These are phyloP conservation scores for Caenorhabditis panamensis DNA, from an alignment of 2,888 invertebrate species.

Conservation along the genomic window DNA sequence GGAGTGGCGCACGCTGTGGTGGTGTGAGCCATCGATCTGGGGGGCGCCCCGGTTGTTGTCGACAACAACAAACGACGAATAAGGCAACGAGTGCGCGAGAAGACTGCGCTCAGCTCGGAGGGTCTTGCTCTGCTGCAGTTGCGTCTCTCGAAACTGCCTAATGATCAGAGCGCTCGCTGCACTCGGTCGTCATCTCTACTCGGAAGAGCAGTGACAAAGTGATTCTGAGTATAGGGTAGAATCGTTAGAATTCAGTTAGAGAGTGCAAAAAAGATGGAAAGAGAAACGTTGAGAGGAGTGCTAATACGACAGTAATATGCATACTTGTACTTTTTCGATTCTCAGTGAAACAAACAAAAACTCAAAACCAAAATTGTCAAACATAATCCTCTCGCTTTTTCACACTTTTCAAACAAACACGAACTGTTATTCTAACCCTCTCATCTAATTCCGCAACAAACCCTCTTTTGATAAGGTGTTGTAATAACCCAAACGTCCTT, in stretches of 20 bases:
- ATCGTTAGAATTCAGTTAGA: not conserved
- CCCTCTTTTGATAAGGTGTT: constrained; percentile 31
- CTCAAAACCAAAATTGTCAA: not conserved
- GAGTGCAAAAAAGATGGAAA: not conserved
- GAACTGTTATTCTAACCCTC: constrained; percentile 58
- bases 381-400: constrained; percentile 53
- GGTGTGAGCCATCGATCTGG: constrained; percentile 56
- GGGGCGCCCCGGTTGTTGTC: constrained; percentile 49
- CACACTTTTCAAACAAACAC: constrained; percentile 38
- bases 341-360: not conserved
- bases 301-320: not conserved
- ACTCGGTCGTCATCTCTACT: constrained; percentile 1
- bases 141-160: constrained; percentile 41
- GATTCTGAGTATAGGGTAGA: not conserved
- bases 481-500: constrained; percentile 30
- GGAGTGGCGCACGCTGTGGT: constrained; percentile 36
- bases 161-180: constrained; percentile 44
- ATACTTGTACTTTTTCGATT: constrained; percentile 2
- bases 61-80: constrained; percentile 46
- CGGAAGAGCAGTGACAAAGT: not conserved
- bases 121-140: constrained; percentile 13
- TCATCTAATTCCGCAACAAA: constrained; percentile 51
- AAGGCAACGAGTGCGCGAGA: constrained; percentile 21
- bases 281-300: not conserved
- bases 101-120: constrained; percentile 8